phyloP scores from a whole-genome alignment of 37 sponge, comb jelly and placozoan species.

The Oopsacas minuta region DNA sequence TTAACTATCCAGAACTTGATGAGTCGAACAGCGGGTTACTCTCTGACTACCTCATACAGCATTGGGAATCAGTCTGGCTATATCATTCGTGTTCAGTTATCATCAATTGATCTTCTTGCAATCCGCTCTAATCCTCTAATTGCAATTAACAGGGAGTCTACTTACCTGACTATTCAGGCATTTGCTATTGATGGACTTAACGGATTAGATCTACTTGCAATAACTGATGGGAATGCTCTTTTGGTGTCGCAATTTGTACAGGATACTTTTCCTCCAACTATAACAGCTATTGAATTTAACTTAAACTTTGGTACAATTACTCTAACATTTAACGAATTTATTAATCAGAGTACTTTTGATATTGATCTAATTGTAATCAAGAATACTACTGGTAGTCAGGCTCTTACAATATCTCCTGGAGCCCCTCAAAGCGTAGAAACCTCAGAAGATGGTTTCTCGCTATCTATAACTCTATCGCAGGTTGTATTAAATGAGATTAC shows the following conservation, averaged over 20 bases:
- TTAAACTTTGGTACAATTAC: conserved; percentile 33
- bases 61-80: conserved; percentile 31
- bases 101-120: conserved; percentile 50
- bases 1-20: conserved; percentile 52
- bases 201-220: conserved; percentile 64
- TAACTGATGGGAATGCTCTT: conserved; percentile 76
- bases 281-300: conserved; percentile 32
- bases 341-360: conserved; percentile 39
- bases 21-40: conserved; percentile 2
- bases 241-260: conserved; percentile 40
- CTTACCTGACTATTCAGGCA: conserved; percentile 74
- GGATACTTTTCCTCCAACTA: conserved; percentile 43
- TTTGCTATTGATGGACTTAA: conserved; percentile 81
- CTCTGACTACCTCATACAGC: conserved; percentile 31
- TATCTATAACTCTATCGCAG: conserved; percentile 26
- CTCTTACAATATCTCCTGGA: conserved; percentile 18
- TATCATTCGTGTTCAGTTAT: conserved; percentile 37
- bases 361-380: conserved; percentile 21
- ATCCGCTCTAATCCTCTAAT: conserved; percentile 47
- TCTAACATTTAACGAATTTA: conserved; percentile 55
- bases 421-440: conserved; percentile 15
- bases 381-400: background rate
- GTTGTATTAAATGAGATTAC: conserved; percentile 44
- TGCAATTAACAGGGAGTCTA: conserved; percentile 39
- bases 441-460: conserved; percentile 44